These are phyloP conservation scores for Listrodromus nycthemerus DNA, from an alignment of 2,888 invertebrate genomes.

Conservation along the genomic window DNA sequence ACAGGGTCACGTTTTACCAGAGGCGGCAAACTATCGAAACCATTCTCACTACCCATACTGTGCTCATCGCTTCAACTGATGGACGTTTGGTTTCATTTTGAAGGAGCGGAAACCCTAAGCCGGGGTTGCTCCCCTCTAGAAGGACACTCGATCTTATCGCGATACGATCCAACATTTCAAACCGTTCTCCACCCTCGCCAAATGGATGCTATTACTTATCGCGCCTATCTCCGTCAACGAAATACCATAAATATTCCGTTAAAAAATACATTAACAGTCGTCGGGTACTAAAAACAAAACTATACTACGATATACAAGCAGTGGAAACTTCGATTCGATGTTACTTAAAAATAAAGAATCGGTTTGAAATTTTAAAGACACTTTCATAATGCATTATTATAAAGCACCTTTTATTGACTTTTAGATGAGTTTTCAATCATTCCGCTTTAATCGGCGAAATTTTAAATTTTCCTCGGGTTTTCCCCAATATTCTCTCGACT, in stretches of 20 bases:
- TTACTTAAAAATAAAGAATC: too few relatives aligned
- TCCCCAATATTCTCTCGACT: background rate
- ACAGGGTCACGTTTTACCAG: background rate
- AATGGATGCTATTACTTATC: constrained; percentile 21
- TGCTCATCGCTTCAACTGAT: background rate
- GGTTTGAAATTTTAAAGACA: too few relatives aligned
- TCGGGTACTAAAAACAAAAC: too few relatives aligned
- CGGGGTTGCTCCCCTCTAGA: constrained; percentile 44
- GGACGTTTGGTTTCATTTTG: constrained; percentile 24
- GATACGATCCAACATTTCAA: background rate
- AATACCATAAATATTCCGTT: background rate
- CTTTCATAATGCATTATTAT: background rate
- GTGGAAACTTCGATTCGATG: too few relatives aligned
- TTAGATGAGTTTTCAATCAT: background rate
- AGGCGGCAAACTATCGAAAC: background rate
- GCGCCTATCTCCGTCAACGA: constrained; percentile 1
- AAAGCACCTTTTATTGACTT: background rate
- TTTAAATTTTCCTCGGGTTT: too few relatives aligned
- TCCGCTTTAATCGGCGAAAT: background rate
- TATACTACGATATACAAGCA: too few relatives aligned
- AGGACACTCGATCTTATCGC: constrained; percentile 39
- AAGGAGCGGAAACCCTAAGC: constrained; percentile 21
- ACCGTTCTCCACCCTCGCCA: constrained; percentile 1
- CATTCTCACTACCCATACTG: background rate
- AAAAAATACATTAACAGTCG: background rate